Evolutionary conservation across 2,888 invertebrate genomes (phyloP).

Genomic region (Lypha dubia): DNA sequence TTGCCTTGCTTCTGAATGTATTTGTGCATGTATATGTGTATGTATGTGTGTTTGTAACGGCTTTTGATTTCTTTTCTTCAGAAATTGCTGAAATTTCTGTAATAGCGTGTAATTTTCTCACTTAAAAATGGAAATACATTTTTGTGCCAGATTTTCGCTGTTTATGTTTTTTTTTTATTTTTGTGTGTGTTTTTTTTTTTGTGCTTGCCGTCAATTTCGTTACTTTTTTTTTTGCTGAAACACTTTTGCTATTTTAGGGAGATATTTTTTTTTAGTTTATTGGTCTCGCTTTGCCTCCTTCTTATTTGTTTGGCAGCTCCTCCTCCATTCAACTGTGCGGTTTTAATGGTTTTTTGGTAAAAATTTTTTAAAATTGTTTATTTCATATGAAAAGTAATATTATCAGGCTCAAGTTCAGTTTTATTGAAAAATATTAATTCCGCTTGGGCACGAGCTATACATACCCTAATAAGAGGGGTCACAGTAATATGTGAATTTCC

Average conservation of each 20-base stretch:
- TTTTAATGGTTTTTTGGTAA: constrained; percentile 66
- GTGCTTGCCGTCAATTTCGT: constrained; percentile 22
- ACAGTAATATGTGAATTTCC: no score
- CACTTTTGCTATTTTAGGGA: constrained; percentile 48
- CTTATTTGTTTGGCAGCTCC: constrained; percentile 6
- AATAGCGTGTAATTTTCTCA: constrained; percentile 71
- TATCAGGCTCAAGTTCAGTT: no score
- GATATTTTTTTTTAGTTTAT: constrained; percentile 17
- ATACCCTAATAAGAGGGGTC: no score
- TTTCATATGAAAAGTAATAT: constrained; percentile 66
- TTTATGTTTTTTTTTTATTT: constrained; percentile 13
- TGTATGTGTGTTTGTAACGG: constrained; percentile 22
- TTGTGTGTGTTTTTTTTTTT: constrained; percentile 36
- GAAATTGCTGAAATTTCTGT: constrained; percentile 64
- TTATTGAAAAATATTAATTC: no score
- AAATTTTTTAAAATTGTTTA: constrained; percentile 67
- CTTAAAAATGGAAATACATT: constrained; percentile 64
- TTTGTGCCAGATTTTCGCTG: constrained; percentile 63
- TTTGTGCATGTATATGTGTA: neutral
- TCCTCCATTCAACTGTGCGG: constrained; percentile 36
- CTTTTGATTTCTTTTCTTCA: constrained; percentile 25
- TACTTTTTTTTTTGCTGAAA: constrained; percentile 28
- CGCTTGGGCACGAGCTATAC: no score
- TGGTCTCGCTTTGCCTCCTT: neutral
- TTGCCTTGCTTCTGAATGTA: neutral